phyloP scores from a whole-genome alignment of 2,888 invertebrate genomes.

The Tricholauxania praeusta region DNA sequence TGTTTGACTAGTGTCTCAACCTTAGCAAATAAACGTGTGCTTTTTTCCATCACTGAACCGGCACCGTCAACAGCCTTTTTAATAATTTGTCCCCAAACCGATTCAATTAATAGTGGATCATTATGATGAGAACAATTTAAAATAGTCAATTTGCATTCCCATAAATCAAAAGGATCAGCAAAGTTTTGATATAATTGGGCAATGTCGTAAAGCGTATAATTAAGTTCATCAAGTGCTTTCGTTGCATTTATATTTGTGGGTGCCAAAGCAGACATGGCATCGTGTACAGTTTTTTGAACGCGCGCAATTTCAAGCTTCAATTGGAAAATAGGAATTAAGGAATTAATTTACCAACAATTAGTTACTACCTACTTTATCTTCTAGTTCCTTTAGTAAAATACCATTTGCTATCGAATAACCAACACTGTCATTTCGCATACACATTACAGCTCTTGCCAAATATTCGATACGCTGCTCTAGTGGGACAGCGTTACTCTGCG shows the following conservation, averaged over 20 bases:
- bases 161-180: conserved; percentile 89
- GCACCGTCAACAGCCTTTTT: conserved; percentile 62
- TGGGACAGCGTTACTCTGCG: conserved; percentile 77
- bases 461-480: conserved; percentile 89
- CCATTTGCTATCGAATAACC: conserved; percentile 80
- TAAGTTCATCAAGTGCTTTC: conserved; percentile 78
- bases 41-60: conserved; percentile 70
- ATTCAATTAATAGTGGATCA: conserved; percentile 88
- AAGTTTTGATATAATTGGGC: conserved; percentile 93
- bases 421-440: conserved; percentile 88
- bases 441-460: conserved; percentile 93
- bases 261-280: conserved; percentile 71
- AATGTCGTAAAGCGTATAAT: conserved; percentile 86
- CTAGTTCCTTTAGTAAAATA: conserved; percentile 86
- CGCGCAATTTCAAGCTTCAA: conserved; percentile 82
- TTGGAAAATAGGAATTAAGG: neutral
- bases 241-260: conserved; percentile 70
- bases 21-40: conserved; percentile 80
- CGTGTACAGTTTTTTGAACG: conserved; percentile 80
- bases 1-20: conserved; percentile 81
- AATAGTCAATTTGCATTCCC: conserved; percentile 95
- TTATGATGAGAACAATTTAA: conserved; percentile 95
- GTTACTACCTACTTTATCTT: conserved; percentile 79
- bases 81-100: conserved; percentile 89
- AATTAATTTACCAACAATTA: neutral